Percentiles rank a stretch among this genome's conserved stretches.
phyloP scores from a whole-genome alignment of 2,888 invertebrate genomes.

The Ophion ellenae region DNA sequence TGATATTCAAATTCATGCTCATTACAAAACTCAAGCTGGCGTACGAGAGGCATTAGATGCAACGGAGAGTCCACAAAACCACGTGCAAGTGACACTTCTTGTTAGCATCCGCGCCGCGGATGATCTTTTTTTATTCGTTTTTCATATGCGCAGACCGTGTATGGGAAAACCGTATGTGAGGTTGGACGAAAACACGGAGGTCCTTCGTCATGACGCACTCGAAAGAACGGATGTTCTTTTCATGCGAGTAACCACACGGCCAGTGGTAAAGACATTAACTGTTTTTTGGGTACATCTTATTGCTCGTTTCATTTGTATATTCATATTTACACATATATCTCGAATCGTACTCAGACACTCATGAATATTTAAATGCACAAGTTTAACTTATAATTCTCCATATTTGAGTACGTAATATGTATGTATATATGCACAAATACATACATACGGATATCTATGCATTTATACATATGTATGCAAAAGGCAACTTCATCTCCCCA shows the following conservation, averaged over 20 bases:
- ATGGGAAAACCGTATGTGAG: slow-evolving; percentile 1
- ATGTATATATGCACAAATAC: background rate
- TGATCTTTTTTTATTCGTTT: slow-evolving; percentile 34
- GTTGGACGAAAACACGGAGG: slow-evolving; percentile 20
- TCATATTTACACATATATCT: background rate
- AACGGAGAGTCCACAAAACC: slow-evolving; percentile 67
- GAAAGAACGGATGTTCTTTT: slow-evolving; percentile 65
- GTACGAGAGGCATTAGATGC: slow-evolving; percentile 47
- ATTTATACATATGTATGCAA: slow-evolving; percentile 20
- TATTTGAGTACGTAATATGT: background rate
- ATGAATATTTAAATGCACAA: no score
- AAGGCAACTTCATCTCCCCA: background rate
- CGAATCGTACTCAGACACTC: background rate
- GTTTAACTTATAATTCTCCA: no score
- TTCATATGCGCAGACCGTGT: slow-evolving; percentile 15
- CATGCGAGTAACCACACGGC: slow-evolving; percentile 38
- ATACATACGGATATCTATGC: background rate
- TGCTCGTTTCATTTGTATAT: background rate
- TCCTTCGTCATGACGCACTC: slow-evolving; percentile 10
- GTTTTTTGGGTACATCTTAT: background rate
- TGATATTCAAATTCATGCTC: slow-evolving; percentile 64
- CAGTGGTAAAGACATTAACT: slow-evolving; percentile 23
- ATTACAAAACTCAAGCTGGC: slow-evolving; percentile 58
- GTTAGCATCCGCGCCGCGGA: slow-evolving; percentile 47
- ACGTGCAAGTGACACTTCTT: slow-evolving; percentile 70